Evolutionary conservation across 2,113 vertebrate genomes (phyloP).

Genomic region (Dendropsophus ebraccatus): DNA sequence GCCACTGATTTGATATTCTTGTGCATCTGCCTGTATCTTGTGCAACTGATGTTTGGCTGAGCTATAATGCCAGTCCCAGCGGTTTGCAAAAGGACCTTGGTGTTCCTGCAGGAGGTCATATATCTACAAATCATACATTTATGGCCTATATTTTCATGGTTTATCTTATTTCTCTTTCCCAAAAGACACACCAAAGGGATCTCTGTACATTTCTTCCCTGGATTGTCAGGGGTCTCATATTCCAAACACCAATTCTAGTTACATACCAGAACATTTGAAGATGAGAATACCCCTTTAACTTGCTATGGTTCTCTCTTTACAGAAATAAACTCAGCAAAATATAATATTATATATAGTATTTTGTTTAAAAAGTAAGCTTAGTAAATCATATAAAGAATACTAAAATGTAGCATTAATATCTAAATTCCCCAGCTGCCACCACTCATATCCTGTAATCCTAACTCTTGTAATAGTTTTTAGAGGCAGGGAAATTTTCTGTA

Average conservation of each 20-base stretch:
- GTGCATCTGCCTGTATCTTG: not conserved
- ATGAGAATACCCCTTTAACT: not conserved
- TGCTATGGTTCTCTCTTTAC: not conserved
- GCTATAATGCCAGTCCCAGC: not conserved
- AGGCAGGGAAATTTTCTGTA: conserved; percentile 36
- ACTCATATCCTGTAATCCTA: conserved; percentile 49
- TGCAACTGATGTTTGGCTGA: not conserved
- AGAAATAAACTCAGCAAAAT: not conserved
- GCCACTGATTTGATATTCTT: not conserved
- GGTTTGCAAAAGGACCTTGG: too few relatives aligned
- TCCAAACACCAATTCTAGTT: not conserved
- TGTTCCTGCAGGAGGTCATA: not conserved
- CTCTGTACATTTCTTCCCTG: not conserved
- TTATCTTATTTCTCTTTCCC: too few relatives aligned
- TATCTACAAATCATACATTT: not conserved
- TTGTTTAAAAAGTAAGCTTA: conserved; percentile 11
- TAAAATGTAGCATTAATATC: conserved; percentile 50
- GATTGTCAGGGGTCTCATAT: not conserved
- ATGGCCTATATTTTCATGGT: not conserved
- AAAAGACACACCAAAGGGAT: not conserved
- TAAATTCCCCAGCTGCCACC: conserved; percentile 48
- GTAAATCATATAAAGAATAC: conserved; percentile 7
- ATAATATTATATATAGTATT: not conserved
- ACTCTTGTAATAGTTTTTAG: conserved; percentile 49
- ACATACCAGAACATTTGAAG: not conserved